Evolutionary conservation across 2,113 vertebrate genomes (phyloP).

Genomic region (Panthera leo): DNA sequence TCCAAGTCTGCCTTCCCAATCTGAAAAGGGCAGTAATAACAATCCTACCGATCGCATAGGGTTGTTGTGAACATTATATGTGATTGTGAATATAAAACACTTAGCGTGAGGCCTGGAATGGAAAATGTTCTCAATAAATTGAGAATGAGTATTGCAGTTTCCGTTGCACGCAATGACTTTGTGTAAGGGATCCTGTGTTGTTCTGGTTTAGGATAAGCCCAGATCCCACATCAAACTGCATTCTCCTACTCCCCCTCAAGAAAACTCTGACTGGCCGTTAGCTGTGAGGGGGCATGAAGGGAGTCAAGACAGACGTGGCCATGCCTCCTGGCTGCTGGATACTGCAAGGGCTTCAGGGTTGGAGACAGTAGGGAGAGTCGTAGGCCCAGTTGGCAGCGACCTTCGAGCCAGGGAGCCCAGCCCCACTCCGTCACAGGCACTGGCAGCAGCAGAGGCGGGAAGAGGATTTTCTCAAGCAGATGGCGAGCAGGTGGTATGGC

Average conservation of each 20-base stretch:
- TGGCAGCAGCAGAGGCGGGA: accelerated
- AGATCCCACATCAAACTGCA: not conserved
- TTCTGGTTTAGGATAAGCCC: not conserved
- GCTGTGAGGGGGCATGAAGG: accelerated
- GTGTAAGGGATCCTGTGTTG: not conserved
- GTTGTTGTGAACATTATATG: not conserved
- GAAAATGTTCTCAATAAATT: not conserved
- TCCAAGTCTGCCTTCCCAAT: not conserved
- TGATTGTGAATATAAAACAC: not conserved
- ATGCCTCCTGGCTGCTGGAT: not conserved
- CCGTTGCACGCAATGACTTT: not conserved
- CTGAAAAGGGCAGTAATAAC: not conserved
- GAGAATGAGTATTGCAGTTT: not conserved
- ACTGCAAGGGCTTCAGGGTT: accelerated
- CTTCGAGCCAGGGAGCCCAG: not conserved
- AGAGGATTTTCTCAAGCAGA: slow-evolving; percentile 59
- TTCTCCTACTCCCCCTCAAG: not conserved
- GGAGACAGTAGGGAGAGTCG: not conserved
- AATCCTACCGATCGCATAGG: not conserved
- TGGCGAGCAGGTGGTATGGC: slow-evolving; percentile 44
- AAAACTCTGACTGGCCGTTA: not conserved
- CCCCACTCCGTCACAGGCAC: not conserved
- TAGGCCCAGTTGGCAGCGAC: not conserved
- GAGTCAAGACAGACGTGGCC: not conserved
- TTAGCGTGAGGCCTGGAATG: not conserved